Conservation (phyloP, 2,113 vertebrate species). For the Connochaetes taurinus region DNA sequence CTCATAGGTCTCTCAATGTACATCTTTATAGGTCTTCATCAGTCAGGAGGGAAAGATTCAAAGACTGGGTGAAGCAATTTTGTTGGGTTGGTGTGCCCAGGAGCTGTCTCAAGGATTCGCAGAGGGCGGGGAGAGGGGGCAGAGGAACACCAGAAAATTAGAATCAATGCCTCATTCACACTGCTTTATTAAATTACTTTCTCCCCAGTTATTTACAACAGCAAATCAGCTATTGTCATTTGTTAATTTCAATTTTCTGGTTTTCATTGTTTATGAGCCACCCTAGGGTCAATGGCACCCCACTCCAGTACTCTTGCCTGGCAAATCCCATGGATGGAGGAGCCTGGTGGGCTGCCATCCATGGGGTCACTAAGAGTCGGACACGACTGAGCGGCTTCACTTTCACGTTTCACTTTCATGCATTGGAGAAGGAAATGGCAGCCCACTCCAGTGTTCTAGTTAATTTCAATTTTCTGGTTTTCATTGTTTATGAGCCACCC, state of each 20-base stretch:
- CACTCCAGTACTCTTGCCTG: too few species aligned
- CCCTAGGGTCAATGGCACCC: too few species aligned
- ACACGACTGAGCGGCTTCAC: too few species aligned
- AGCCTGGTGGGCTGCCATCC: too few species aligned
- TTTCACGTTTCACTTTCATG: too few species aligned
- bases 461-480: too few species aligned
- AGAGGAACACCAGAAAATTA: not conserved
- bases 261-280: not conserved
- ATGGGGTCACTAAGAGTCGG: too few species aligned
- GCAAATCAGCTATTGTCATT: not conserved
- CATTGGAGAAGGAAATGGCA: too few species aligned
- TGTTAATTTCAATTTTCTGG: not conserved
- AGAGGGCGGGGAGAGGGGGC: rapidly evolving
- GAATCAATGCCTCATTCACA: not conserved
- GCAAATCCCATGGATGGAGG: too few species aligned
- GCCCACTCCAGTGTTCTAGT: too few species aligned
- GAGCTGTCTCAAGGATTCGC: not conserved
- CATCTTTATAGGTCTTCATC: not conserved
- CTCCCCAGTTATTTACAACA: not conserved
- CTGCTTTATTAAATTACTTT: not conserved
- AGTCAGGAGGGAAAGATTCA: not conserved
- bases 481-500: too few species aligned
- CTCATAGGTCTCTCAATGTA: not conserved
- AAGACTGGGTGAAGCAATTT: not conserved
- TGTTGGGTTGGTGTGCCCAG: rapidly evolving